phyloP scores from a whole-genome alignment of 2,113 vertebrate genomes.

The Micromys minutus region DNA sequence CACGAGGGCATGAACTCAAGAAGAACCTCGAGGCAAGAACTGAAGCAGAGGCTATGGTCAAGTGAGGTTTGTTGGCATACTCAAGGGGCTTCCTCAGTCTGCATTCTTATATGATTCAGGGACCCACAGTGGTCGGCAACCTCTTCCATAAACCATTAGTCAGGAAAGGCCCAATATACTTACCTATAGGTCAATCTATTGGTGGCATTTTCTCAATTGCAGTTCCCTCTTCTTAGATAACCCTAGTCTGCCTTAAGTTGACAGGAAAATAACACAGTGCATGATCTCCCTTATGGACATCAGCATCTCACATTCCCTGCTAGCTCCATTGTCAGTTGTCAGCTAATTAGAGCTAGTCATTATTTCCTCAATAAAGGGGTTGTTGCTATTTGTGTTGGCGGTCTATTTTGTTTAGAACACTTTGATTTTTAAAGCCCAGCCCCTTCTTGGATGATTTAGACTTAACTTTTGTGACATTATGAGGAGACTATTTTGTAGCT shows the following conservation, averaged over 20 bases:
- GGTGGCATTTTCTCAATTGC: not conserved
- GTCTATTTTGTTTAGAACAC: not conserved
- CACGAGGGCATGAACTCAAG: not conserved
- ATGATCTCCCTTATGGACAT: not conserved
- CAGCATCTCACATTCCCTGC: not conserved
- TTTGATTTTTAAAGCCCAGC: conserved; percentile 21
- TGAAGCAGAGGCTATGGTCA: not conserved
- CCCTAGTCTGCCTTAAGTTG: not conserved
- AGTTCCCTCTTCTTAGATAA: not conserved
- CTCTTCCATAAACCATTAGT: not conserved
- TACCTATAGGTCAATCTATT: not conserved
- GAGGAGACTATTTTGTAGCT: not conserved
- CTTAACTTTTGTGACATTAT: not conserved
- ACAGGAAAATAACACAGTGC: not conserved
- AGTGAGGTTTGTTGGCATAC: not conserved
- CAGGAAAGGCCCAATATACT: not conserved
- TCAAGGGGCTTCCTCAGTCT: not conserved
- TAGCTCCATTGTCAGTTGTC: not conserved
- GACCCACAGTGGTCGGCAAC: not conserved
- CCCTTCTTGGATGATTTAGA: not conserved
- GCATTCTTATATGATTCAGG: not conserved
- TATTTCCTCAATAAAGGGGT: not conserved
- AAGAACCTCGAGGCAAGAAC: not conserved
- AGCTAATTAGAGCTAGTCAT: not conserved
- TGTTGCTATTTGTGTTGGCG: not conserved